Conservation (phyloP, 2,888 invertebrate species). For the Troides oblongomaculatus region DNA sequence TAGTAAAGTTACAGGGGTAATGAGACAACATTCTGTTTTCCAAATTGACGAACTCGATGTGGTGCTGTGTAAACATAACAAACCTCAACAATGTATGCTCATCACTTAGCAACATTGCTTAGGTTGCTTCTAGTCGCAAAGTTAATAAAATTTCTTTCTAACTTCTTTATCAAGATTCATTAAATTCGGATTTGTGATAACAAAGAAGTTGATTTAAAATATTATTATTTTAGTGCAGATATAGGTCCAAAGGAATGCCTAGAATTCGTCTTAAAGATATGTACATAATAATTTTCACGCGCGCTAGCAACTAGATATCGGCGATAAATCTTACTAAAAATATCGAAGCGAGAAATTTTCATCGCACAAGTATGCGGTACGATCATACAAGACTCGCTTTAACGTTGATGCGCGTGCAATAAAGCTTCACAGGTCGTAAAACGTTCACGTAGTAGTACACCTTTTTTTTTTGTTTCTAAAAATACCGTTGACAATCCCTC, state of each 20-base stretch:
- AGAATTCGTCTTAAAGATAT: slow-evolving; percentile 27
- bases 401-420: slow-evolving; percentile 49
- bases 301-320: slow-evolving; percentile 48
- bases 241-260: not conserved
- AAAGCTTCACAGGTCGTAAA: slow-evolving; percentile 48
- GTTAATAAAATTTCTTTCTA: no score
- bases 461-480: slow-evolving; percentile 1
- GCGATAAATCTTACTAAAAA: slow-evolving; percentile 48
- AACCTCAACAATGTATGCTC: no score
- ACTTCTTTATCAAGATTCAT: not conserved
- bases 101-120: no score
- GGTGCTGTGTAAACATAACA: no score
- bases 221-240: no score
- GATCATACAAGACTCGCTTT: slow-evolving; percentile 45
- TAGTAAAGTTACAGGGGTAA: no score
- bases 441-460: not conserved
- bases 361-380: slow-evolving; percentile 51
- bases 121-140: no score
- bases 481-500: not conserved
- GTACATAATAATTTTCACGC: slow-evolving; percentile 46
- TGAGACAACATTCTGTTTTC: no score
- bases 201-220: no score
- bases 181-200: not conserved
- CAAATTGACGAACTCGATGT: no score
- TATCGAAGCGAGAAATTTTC: slow-evolving; percentile 55